Evolutionary conservation across 1,140 invertebrate genomes (phyloP), one percentile per base, ranked within the genome.

Genomic region (Drosophila sulfurigaster): DNA sequence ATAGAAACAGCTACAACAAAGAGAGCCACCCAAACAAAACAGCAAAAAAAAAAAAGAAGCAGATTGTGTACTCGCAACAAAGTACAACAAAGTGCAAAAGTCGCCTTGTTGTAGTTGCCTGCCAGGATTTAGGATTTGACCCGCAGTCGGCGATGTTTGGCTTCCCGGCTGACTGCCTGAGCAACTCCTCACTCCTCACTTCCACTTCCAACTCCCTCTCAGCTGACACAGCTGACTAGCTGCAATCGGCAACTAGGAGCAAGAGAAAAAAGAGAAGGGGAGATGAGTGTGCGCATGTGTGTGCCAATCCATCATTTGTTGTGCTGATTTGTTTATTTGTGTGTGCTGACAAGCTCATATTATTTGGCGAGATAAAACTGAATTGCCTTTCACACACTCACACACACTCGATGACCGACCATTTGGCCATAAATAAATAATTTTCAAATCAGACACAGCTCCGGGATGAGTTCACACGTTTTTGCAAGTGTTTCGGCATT

Each of bases 281-380:
- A 38, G 35, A 38, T 10, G 35, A 7, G 35, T 11, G 35, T 20
- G 16, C 0, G 35, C 1, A 6, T 0, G 35, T 38, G 0, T 43
- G 41, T 81, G 86, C 69, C 81, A 79, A 90, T 89, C 77, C 86
- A 89, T 89, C 86, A 89, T 89, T 83, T 88, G 73, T 70, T 41
- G 10, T 46, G 48, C 30, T 79, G 63, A 79, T 89, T 90, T 89
- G 81, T 85, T 83, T 81, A 81, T 85, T 81, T 89, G 72, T 51
- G 0, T 25, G 20, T 48, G 49, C 64, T 28, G 68, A 73, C 79
- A 71, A 56, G 79, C 49, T 25, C 69, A 67, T 67, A 75, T 82
- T 81, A 82, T 38, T 6, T 56, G 65, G 65, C 49, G 73, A 79
- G 71, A 81, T 85, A 77, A 64, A 82, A 70, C 71, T 52, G 48